These are phyloP conservation scores for Columba livia DNA, from an alignment of 2,113 vertebrate genomes.

Conservation along the genomic window DNA sequence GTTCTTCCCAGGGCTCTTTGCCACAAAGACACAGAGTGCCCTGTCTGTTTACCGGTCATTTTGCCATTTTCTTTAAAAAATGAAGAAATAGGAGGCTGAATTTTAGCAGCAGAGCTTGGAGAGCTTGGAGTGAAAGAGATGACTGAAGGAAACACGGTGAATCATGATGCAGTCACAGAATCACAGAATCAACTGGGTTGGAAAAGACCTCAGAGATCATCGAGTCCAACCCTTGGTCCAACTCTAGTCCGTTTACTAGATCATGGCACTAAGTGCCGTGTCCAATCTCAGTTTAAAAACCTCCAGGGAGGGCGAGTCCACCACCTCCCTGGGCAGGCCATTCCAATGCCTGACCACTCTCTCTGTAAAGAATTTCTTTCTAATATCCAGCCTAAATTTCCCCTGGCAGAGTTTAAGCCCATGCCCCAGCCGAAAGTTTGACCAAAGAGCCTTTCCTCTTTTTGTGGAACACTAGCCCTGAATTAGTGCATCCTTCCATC, in stretches of 20 bases:
- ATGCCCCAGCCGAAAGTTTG: neutral
- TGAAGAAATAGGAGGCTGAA: neutral
- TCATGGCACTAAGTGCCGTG: no score
- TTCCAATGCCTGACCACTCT: no score
- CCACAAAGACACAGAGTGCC: fast-evolving
- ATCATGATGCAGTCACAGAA: neutral
- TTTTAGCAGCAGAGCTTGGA: neutral
- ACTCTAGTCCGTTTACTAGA: no score
- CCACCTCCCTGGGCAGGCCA: no score
- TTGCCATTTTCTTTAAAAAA: neutral
- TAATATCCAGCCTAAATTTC: no score
- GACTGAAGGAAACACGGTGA: neutral
- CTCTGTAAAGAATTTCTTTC: no score
- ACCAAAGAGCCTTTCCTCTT: neutral
- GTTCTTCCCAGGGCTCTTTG: neutral
- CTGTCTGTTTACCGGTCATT: neutral
- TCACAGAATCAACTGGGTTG: no score
- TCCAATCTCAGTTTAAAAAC: no score
- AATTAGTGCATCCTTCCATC: neutral
- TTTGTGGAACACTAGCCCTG: neutral
- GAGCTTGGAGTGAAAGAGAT: neutral
- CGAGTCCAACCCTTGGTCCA: no score
- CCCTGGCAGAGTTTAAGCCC: no score
- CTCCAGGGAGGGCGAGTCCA: no score
- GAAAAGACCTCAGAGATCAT: no score